Evolutionary conservation across 2,888 invertebrate species (phyloP), one percentile per base, ranked within the genome.

Genomic region (Dicranocentrus wangi): DNA sequence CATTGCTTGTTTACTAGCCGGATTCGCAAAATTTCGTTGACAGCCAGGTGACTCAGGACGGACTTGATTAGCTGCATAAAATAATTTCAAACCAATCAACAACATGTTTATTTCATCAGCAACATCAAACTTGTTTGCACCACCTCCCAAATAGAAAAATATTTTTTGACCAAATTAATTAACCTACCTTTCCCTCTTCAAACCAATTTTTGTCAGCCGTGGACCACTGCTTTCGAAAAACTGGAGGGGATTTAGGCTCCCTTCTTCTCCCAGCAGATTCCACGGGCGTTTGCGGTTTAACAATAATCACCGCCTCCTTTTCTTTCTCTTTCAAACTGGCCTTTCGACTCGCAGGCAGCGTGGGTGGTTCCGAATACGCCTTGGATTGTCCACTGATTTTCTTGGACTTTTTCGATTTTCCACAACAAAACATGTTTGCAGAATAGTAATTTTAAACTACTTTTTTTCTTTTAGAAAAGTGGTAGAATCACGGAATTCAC

Each of bases 1-100:
- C 82, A 83, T 23, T 47, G 13, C 80, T 83, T 82, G 28, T 42
- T 63, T 8, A 77, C 80, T 15, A 39, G 39, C 1, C 83, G 79
- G n/a, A 66, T 32, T 51, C 19, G 42, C 10, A 83, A 28, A 0
- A 83, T 17, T 8, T 83, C 82, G 32, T 83, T 82, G 10, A 69
- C 43, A 1, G 60, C 28, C 17, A 83, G 53, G 21, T 68, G 72
- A 3, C 72, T 47, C 19, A 82, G 81, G 2, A 83, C 58, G 0
- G 21, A 39, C 42, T 5, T 51, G 10, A 73, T 15, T 17, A 83
- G 43, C 83, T 83, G 32, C 21, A 23, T 8, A 55, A 63, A 63
- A 61, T 17, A 21, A 63, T 28, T 63, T 32, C 32, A 28, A 28
- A 75, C 19, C 0, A 63, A 61, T 13, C 5, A 23, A n/a, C n/a